Evolutionary conservation across 2,113 vertebrate genomes (phyloP).

Genomic region (Rhineura floridana): DNA sequence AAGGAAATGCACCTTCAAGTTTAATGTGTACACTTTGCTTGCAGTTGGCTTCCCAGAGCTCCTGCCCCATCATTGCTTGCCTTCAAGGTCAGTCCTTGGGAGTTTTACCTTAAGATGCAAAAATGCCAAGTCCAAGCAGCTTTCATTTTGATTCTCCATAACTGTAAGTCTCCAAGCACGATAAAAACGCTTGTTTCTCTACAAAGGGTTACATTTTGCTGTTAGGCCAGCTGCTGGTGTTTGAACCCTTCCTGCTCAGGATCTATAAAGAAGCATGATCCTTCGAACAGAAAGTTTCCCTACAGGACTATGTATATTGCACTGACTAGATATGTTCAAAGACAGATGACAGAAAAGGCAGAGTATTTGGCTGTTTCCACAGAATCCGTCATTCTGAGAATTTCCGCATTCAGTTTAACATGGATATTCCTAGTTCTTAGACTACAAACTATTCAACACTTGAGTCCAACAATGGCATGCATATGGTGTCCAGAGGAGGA

Average conservation of each 20-base stretch:
- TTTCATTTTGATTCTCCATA: not conserved
- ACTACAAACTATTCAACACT: no score
- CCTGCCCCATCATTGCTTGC: not conserved
- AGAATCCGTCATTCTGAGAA: no score
- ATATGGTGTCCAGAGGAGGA: no score
- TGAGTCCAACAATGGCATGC: no score
- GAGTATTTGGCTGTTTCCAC: no score
- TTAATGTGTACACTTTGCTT: not conserved
- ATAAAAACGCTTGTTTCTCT: not conserved
- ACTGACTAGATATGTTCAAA: no score
- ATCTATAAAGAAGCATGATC: not conserved
- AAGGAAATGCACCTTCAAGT: not conserved
- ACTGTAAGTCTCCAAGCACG: not conserved
- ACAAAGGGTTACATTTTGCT: not conserved
- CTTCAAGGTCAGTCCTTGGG: not conserved
- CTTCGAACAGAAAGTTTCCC: no score
- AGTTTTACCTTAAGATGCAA: not conserved
- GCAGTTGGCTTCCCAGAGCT: not conserved
- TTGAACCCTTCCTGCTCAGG: not conserved
- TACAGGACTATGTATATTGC: no score
- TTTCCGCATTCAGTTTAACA: no score
- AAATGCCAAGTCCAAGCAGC: not conserved
- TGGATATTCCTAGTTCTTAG: no score
- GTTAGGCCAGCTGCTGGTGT: not conserved
- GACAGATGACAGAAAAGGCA: no score